Conservation (phyloP, 1,140 invertebrate species). For the Euschistus heros region DNA sequence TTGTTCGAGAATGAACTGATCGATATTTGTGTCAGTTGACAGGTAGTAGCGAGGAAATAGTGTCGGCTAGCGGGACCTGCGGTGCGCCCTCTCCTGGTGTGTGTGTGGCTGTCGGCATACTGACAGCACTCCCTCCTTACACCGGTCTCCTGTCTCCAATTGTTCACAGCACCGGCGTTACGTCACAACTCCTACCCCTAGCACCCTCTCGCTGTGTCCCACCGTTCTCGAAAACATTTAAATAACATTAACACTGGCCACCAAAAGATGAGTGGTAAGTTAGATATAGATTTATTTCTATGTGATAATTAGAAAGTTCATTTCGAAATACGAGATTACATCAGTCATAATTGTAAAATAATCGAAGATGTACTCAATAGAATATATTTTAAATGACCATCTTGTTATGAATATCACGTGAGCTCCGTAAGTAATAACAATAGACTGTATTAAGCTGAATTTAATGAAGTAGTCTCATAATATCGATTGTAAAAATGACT, state of each 20-base stretch:
- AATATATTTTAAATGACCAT: background rate
- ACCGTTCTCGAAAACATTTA: background rate
- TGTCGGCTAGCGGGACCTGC: background rate
- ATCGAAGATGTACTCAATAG: background rate
- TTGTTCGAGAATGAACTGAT: slow-evolving; percentile 22
- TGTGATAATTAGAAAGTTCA: background rate
- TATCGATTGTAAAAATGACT: too few species aligned
- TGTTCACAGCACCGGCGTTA: slow-evolving; percentile 20
- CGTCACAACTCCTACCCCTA: slow-evolving; percentile 21
- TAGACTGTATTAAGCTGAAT: too few species aligned
- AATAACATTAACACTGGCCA: background rate
- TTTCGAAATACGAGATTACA: background rate
- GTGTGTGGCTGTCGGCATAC: slow-evolving; percentile 19
- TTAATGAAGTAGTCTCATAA: too few species aligned
- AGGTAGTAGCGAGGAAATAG: slow-evolving; percentile 11
- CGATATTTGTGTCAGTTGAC: slow-evolving; percentile 17
- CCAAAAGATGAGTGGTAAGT: too few species aligned
- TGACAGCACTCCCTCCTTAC: slow-evolving; percentile 13
- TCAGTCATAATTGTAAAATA: too few species aligned
- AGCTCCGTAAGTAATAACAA: background rate
- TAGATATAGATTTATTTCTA: too few species aligned
- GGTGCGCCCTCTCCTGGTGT: background rate
- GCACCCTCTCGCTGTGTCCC: background rate
- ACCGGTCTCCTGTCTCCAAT: slow-evolving; percentile 16
- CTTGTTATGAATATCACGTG: background rate